Evolutionary conservation across 2,888 invertebrate genomes (phyloP), one percentile per base, ranked within the genome.

Genomic region (Melanchra persicariae): DNA sequence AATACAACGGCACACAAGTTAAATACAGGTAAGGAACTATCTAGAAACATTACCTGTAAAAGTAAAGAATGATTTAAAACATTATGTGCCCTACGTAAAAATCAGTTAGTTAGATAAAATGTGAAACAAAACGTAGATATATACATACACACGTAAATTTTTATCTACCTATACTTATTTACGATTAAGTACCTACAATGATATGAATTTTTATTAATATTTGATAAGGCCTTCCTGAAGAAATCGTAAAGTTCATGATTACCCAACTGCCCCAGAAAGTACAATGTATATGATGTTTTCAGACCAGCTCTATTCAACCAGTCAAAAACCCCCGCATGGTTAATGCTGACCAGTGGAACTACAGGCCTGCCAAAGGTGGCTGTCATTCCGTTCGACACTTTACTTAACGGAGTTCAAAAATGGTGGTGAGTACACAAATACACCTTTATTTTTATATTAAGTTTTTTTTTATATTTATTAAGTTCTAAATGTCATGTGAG

Each of bases 311-410:
- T 87, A 60, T 90, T 92, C 57, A 87, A 92, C 73, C 87, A 87
- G 4, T 79, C 82, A 0, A 82, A 86, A 79, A 89, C 80, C 6
- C 69, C 83, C 22, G 90, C 90, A 1, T 92, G 91, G 91, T 74
- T 92, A 43, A 88, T 91, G 83, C 63, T 92, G 51, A 92, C 92
- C 9, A 93, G 92, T 64, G 92, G 92, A 6, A 91, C 92, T 2
- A 92, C 92, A 0, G 92, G 92, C 9, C 57, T 81, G 6, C 91
- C 92, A 0, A 92, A 92, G 86, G 87, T 89, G 7, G 90, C 89
- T 0, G 71, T 87, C 7, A 85, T 91, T 57, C 85, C 91, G 6
- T 92, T 75, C 74, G 87, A 85, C n/a, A 89, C 83, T 26, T 61
- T 91, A 30, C 81, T 88, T 8, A 87, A 87, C 45, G 87, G 83